These are phyloP conservation scores for Leptinotarsa tumamoca DNA, from an alignment of 2,888 invertebrate species.

Conservation along the genomic window DNA sequence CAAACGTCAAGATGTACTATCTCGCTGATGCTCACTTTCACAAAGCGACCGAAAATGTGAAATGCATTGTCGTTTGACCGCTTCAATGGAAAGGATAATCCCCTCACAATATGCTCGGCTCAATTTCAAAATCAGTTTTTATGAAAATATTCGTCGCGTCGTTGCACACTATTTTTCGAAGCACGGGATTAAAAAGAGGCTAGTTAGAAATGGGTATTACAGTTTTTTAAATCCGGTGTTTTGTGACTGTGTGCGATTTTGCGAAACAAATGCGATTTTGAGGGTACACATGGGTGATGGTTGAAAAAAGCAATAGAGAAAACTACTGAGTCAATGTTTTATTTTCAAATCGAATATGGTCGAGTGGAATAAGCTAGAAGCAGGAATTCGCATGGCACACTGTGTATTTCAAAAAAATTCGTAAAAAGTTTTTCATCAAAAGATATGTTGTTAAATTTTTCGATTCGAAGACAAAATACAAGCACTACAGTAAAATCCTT, in stretches of 20 bases:
- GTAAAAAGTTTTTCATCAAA: too few relatives aligned
- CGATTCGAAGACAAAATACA: too few relatives aligned
- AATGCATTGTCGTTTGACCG: constrained; percentile 32
- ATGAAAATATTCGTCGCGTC: constrained; percentile 44
- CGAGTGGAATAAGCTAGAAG: too few relatives aligned
- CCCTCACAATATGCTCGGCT: constrained; percentile 38
- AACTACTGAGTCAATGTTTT: too few relatives aligned
- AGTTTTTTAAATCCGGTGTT: constrained; percentile 29
- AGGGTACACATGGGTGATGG: not conserved
- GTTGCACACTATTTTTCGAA: constrained; percentile 35
- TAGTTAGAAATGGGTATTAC: constrained; percentile 24
- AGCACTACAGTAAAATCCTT: too few relatives aligned
- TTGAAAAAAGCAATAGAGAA: not conserved
- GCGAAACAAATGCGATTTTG: constrained; percentile 39
- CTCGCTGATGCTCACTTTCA: constrained; percentile 40
- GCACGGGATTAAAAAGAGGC: constrained; percentile 30
- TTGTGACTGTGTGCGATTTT: constrained; percentile 36
- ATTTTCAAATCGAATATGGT: too few relatives aligned
- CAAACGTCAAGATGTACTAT: constrained; percentile 39
- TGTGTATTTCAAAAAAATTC: too few relatives aligned
- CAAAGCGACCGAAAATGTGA: constrained; percentile 31
- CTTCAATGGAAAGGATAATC: constrained; percentile 34
- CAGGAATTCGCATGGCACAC: too few relatives aligned
- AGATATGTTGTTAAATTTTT: too few relatives aligned
- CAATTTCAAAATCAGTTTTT: constrained; percentile 32